Evolutionary conservation across 2,113 vertebrate genomes (phyloP).

Genomic region (Chelonoidis abingdonii): DNA sequence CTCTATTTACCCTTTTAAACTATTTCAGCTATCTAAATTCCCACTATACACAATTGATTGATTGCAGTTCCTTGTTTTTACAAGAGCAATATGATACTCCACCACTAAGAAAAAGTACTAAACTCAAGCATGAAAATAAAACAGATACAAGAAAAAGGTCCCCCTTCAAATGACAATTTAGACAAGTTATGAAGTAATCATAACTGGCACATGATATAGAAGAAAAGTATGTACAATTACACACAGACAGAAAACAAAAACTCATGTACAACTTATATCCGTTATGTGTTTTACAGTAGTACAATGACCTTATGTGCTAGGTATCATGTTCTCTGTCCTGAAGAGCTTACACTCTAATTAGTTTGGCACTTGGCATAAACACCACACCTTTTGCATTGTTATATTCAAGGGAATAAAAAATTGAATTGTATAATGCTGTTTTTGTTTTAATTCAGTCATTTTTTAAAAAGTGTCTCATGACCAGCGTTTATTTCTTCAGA

Average conservation of each 20-base stretch:
- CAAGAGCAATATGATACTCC: not conserved
- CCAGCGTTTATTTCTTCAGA: not conserved
- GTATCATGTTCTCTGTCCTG: not conserved
- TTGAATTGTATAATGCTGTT: not conserved
- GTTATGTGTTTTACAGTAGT: not conserved
- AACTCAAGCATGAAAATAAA: not conserved
- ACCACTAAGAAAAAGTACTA: not conserved
- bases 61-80: not conserved
- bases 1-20: not conserved
- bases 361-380: not conserved
- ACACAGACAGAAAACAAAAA: not conserved
- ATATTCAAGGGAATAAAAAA: not conserved
- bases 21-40: not conserved
- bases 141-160: not conserved
- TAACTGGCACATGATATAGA: not conserved
- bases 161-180: not conserved
- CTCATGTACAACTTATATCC: not conserved
- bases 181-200: not conserved
- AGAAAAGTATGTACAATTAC: not conserved
- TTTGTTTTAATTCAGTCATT: not conserved
- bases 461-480: not conserved
- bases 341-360: not conserved
- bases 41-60: not conserved
- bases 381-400: not conserved
- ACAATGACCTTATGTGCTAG: not conserved